Evolutionary conservation across 2,888 invertebrate species (phyloP).

Genomic region (Limenitis camilla): DNA sequence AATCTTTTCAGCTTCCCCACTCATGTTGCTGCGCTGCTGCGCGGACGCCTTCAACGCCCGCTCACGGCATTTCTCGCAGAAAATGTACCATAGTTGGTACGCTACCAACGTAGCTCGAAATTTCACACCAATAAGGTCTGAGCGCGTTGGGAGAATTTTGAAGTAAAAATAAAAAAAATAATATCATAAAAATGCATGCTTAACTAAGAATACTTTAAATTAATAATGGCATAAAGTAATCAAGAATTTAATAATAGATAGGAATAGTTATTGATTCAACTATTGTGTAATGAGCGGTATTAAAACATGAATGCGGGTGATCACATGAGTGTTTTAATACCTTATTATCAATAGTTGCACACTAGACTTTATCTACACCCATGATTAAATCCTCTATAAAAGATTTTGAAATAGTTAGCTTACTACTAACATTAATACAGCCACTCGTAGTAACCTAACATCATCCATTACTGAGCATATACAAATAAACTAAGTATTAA

Average conservation of each 20-base stretch:
- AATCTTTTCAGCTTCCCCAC: conserved; percentile 31
- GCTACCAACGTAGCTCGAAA: conserved; percentile 44
- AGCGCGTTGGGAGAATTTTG: conserved; percentile 8
- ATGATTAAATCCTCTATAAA: no score
- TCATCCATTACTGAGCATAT: no score
- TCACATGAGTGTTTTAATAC: no score
- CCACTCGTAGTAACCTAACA: no score
- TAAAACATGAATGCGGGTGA: no score
- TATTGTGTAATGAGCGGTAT: no score
- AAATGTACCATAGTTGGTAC: conserved; percentile 90
- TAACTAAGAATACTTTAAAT: conserved; percentile 2
- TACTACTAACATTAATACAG: no score
- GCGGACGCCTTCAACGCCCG: conserved; percentile 71
- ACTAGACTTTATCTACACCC: no score
- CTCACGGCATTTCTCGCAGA: conserved; percentile 93
- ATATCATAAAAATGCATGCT: conserved; percentile 7
- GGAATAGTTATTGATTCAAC: no score
- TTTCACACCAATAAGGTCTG: conserved; percentile 32
- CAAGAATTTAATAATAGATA: neutral
- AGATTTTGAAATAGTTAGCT: no score
- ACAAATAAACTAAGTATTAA: no score
- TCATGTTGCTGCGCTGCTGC: conserved; percentile 46
- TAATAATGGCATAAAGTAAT: neutral
- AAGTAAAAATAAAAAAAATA: conserved; percentile 5
- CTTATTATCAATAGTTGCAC: no score